phyloP scores from a whole-genome alignment of 2,888 invertebrate species.

The Lymantria monacha region DNA sequence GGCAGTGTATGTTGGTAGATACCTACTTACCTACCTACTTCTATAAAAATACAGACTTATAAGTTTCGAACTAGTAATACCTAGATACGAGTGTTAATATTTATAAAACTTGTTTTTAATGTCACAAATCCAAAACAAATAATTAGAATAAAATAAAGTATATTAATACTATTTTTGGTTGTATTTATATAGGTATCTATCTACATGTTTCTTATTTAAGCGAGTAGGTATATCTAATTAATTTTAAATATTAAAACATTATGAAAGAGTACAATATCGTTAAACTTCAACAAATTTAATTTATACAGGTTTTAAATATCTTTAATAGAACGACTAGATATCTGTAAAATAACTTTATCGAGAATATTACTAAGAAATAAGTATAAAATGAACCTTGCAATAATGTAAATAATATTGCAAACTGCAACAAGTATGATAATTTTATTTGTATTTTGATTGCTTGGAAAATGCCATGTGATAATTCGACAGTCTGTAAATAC shows the following conservation, averaged over 20 bases:
- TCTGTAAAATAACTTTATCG: conserved; percentile 26
- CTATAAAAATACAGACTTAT: too few relatives aligned
- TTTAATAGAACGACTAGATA: conserved; percentile 1
- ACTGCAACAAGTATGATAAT: conserved; percentile 46
- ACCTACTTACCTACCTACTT: too few relatives aligned
- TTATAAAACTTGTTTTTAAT: too few relatives aligned
- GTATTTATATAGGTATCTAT: neutral
- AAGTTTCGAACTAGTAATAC: too few relatives aligned
- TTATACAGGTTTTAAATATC: conserved; percentile 12
- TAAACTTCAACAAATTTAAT: conserved; percentile 3
- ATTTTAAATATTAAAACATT: neutral
- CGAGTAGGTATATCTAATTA: too few relatives aligned
- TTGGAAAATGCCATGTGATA: conserved; percentile 46
- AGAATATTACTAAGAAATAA: conserved; percentile 18
- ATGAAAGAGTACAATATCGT: neutral
- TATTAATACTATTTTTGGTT: too few relatives aligned
- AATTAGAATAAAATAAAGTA: too few relatives aligned
- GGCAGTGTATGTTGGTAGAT: too few relatives aligned
- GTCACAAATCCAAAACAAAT: too few relatives aligned
- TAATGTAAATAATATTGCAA: conserved; percentile 38
- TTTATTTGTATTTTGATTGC: conserved; percentile 42
- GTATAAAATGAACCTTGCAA: conserved; percentile 31
- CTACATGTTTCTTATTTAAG: neutral
- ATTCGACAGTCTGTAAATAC: conserved; percentile 48
- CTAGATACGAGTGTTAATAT: too few relatives aligned